These are phyloP conservation scores for Girardia tigrina DNA, from an alignment of 2,888 invertebrate species.

Conservation along the genomic window DNA sequence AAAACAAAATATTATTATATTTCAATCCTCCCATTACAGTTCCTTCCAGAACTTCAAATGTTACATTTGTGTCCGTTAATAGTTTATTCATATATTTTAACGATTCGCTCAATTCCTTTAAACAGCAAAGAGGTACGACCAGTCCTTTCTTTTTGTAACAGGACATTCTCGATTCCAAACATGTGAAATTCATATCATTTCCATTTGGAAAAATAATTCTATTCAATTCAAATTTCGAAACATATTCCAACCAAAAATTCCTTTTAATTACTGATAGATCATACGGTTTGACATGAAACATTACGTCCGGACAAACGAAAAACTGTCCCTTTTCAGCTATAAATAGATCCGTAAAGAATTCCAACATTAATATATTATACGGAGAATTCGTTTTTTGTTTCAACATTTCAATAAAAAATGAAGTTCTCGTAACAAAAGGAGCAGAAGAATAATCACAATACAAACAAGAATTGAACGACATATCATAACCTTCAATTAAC, in stretches of 20 bases:
- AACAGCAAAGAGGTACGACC: not conserved
- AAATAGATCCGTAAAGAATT: not conserved
- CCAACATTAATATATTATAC: not conserved
- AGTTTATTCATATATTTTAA: constrained; percentile 1
- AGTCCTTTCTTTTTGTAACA: constrained; percentile 15
- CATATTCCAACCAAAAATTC: not conserved
- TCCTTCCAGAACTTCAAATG: constrained; percentile 13
- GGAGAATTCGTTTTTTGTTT: not conserved
- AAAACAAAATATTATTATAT: constrained; percentile 9
- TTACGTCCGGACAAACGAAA: not conserved
- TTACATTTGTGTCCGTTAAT: not conserved
- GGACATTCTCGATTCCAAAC: not conserved
- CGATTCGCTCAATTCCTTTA: constrained; percentile 18
- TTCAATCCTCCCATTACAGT: constrained; percentile 7
- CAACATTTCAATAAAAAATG: not conserved
- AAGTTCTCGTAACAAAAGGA: not conserved
- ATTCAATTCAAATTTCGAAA: not conserved
- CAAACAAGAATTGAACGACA: not conserved
- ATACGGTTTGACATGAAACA: not conserved
- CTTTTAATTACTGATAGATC: not conserved
- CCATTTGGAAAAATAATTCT: not conserved
- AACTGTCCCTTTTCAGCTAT: not conserved
- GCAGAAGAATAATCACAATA: not conserved
- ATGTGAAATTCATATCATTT: not conserved
- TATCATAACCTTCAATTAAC: not conserved